A percentile compares a stretch with the other conserved stretches of the same genome.
Conservation (phyloP, 92 coral and sea anemone genomes). For the Desmophyllum pertusum region DNA sequence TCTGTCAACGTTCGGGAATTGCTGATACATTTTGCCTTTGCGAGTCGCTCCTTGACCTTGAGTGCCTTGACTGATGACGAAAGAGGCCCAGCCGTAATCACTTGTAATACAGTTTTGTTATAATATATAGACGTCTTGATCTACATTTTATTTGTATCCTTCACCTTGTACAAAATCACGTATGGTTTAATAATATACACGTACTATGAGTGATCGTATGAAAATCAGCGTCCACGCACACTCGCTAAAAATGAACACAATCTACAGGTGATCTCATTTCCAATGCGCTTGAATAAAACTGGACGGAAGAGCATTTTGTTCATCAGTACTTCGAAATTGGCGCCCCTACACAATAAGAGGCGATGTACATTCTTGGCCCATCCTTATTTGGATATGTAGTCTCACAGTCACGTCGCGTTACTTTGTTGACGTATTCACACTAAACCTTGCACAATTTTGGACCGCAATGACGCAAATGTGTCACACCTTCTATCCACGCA, state of each 20-base stretch:
- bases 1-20: no score
- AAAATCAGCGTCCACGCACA: not conserved
- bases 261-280: not conserved
- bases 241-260: not conserved
- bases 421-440: constrained; percentile 22
- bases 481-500: constrained; percentile 44
- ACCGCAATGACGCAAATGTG: constrained; percentile 36
- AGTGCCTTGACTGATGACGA: not conserved
- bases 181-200: not conserved
- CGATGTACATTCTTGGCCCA: not conserved
- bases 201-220: no score
- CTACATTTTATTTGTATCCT: no score
- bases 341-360: no score
- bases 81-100: not conserved
- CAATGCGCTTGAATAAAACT: not conserved
- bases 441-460: not conserved
- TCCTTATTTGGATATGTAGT: not conserved
- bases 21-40: not conserved
- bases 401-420: constrained; percentile 20
- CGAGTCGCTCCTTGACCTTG: not conserved
- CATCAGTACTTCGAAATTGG: not conserved
- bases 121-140: not conserved
- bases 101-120: not conserved
- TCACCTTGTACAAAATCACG: constrained; percentile 13
- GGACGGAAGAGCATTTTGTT: not conserved